A percentile compares a stretch with the other conserved stretches of the same genome.
These are phyloP conservation scores for Plotosus lineatus DNA, from an alignment of 2,113 vertebrate species.

Conservation along the genomic window DNA sequence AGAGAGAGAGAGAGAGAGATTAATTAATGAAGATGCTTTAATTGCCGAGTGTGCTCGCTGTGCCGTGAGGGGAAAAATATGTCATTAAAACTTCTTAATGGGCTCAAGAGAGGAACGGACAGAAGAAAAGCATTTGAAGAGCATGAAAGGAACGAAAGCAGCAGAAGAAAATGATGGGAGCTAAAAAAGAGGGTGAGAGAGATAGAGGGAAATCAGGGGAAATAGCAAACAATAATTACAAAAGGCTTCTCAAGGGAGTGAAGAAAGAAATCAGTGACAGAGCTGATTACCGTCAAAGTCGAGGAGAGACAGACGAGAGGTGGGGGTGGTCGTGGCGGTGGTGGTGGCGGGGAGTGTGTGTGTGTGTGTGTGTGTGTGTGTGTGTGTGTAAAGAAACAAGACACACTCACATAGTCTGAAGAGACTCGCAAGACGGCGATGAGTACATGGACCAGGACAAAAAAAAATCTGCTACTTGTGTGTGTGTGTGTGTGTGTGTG, in stretches of 20 bases:
- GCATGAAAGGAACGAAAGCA: conserved; percentile 60
- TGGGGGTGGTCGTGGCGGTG: background rate
- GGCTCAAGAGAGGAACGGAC: conserved; percentile 29
- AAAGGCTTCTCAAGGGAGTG: conserved; percentile 72
- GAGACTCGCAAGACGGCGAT: conserved; percentile 79
- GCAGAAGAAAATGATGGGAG: conserved; percentile 63
- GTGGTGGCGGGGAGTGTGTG: background rate
- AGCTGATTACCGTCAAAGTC: conserved; percentile 82
- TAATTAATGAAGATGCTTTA: conserved; percentile 53
- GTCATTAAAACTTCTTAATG: conserved; percentile 44
- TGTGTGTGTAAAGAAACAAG: background rate
- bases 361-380: too few relatives aligned
- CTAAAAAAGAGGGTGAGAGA: background rate
- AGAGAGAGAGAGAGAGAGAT: conserved; percentile 56
- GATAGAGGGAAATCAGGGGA: conserved; percentile 55
- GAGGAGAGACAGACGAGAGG: conserved; percentile 25
- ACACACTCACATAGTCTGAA: conserved; percentile 41
- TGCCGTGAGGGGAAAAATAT: conserved; percentile 37
- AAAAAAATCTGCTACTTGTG: conserved; percentile 44
- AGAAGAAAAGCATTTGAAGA: conserved; percentile 61
- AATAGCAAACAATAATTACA: conserved; percentile 70
- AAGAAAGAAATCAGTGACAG: conserved; percentile 76
- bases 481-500: conserved; percentile 55
- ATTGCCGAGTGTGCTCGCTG: conserved; percentile 36
- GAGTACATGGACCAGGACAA: conserved; percentile 83